These are phyloP conservation scores for Spodoptera littoralis DNA, from an alignment of 2,888 invertebrate genomes.

Conservation along the genomic window DNA sequence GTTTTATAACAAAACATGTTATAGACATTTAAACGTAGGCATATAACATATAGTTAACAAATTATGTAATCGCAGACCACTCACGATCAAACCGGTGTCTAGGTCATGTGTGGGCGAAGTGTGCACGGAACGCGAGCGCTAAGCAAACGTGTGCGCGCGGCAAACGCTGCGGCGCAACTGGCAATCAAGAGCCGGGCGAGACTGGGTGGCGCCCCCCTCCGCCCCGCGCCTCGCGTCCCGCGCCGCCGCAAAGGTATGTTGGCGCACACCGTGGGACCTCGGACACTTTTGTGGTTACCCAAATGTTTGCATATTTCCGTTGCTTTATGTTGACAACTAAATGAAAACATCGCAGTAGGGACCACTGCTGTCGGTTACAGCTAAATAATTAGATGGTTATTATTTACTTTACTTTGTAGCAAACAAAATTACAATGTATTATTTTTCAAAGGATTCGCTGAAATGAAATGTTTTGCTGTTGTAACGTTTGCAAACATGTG, in stretches of 20 bases:
- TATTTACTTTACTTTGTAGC: conserved; percentile 12
- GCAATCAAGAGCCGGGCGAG: conserved; percentile 58
- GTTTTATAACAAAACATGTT: conserved; percentile 34
- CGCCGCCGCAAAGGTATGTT: conserved; percentile 68
- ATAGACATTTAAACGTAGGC: conserved; percentile 27
- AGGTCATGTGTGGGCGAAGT: conserved; percentile 72
- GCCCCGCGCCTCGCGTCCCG: conserved; percentile 43
- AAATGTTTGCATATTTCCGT: conserved; percentile 46
- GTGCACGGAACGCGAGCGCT: conserved; percentile 61
- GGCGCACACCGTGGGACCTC: conserved; percentile 79
- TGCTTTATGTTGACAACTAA: conserved; percentile 24
- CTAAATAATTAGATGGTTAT: conserved; percentile 1
- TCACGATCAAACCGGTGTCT: conserved; percentile 76
- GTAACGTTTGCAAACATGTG: background rate
- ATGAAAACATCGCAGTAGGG: conserved; percentile 29
- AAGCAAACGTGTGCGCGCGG: conserved; percentile 71
- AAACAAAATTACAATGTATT: background rate
- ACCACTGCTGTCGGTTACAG: conserved; percentile 1
- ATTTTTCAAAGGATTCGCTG: conserved; percentile 1
- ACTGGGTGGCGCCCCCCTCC: conserved; percentile 61
- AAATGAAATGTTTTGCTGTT: background rate
- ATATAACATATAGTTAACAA: conserved; percentile 49
- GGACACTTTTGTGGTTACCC: conserved; percentile 54
- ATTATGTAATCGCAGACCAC: conserved; percentile 78
- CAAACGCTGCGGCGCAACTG: conserved; percentile 84